Evolutionary conservation across 2,797 vertebrate species (phyloP).

Genomic region (Tiaroga cobitis): DNA sequence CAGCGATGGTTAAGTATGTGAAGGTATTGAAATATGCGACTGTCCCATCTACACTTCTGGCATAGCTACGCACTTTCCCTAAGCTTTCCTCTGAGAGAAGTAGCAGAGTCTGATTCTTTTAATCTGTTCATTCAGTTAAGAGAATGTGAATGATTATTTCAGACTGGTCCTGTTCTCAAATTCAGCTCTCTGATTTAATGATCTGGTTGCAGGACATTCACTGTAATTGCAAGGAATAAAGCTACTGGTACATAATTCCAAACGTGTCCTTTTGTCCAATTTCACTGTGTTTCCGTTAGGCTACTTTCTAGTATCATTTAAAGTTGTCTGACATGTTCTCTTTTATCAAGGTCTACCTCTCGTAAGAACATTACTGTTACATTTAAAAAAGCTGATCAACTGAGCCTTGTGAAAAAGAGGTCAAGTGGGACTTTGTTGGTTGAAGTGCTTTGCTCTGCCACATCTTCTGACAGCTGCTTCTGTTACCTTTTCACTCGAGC

Average conservation of each 20-base stretch:
- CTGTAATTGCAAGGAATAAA: not conserved
- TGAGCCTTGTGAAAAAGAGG: slow-evolving; percentile 29
- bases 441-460: slow-evolving; percentile 32
- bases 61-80: not conserved
- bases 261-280: not conserved
- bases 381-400: not conserved
- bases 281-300: not conserved
- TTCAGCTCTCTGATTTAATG: too few relatives aligned
- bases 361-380: slow-evolving; percentile 5
- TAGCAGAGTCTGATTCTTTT: not conserved
- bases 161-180: not conserved
- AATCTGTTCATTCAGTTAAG: not conserved
- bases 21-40: not conserved
- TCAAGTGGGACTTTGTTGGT: slow-evolving; percentile 41
- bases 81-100: not conserved
- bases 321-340: not conserved
- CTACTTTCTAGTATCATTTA: not conserved
- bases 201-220: not conserved
- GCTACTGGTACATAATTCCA: not conserved
- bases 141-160: not conserved
- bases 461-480: slow-evolving; percentile 29
- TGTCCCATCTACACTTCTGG: not conserved
- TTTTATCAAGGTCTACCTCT: not conserved
- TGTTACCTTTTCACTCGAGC: slow-evolving; percentile 51
- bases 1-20: not conserved